Evolutionary conservation across 2,888 invertebrate genomes (phyloP).

Genomic region (Antheraea yamamai): DNA sequence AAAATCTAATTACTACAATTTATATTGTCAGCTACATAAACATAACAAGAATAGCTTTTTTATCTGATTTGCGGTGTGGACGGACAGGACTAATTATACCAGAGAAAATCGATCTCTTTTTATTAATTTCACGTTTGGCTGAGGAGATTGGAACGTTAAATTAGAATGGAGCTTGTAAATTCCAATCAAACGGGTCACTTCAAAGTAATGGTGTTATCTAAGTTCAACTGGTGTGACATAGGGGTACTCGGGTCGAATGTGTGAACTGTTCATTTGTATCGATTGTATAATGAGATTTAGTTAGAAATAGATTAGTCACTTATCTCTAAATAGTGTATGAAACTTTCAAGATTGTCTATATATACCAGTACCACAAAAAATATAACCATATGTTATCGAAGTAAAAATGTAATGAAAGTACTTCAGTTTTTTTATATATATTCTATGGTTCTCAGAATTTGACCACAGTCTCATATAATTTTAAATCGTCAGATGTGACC

Average conservation of each 20-base stretch:
- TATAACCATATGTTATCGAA: no score
- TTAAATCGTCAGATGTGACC: no score
- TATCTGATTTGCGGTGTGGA: conserved; percentile 7
- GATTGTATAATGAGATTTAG: background rate
- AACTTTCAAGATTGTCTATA: no score
- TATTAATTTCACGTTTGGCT: conserved; percentile 36
- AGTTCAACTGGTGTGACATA: conserved; percentile 3
- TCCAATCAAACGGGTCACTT: conserved; percentile 22
- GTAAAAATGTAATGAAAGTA: no score
- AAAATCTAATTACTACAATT: background rate
- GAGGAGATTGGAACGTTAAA: conserved; percentile 36
- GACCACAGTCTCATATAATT: no score
- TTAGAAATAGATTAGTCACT: background rate
- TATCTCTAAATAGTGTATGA: no score
- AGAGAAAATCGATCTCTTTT: conserved; percentile 24
- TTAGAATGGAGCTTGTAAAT: conserved; percentile 27
- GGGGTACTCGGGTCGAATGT: background rate
- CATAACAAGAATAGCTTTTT: background rate
- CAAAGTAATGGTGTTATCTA: conserved; percentile 17
- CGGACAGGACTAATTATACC: conserved; percentile 22
- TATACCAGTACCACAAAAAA: no score
- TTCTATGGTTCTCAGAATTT: no score
- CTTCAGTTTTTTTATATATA: no score
- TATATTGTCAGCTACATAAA: background rate
- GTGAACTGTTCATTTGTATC: conserved; percentile 6